Evolutionary conservation across 2,888 invertebrate genomes (phyloP).

Genomic region (Syrphus vitripennis): DNA sequence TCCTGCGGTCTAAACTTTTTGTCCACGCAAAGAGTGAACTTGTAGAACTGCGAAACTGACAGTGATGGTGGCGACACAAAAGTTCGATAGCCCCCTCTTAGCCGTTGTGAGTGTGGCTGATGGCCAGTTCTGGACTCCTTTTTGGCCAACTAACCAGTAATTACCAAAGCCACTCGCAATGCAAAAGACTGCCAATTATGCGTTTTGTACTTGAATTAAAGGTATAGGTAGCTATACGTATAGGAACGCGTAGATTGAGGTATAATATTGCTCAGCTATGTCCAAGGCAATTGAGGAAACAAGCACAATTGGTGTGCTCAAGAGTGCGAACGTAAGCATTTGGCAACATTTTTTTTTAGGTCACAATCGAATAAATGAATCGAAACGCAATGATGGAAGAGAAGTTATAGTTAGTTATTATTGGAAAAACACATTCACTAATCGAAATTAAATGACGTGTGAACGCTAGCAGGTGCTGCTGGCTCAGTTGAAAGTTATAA

Average conservation of each 20-base stretch:
- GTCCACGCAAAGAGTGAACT: conserved; percentile 28
- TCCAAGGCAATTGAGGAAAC: not conserved
- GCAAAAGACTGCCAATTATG: conserved; percentile 67
- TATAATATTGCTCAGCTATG: not conserved
- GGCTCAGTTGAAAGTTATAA: not conserved
- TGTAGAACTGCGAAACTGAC: not conserved
- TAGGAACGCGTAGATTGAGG: conserved; percentile 22
- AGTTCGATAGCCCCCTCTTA: conserved; percentile 56
- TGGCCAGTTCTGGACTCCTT: conserved; percentile 29
- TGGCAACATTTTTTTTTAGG: conserved; percentile 54
- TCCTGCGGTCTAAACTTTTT: conserved; percentile 22
- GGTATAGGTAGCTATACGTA: not conserved
- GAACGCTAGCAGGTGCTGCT: conserved; percentile 78
- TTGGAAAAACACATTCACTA: conserved; percentile 74
- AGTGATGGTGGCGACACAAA: not conserved
- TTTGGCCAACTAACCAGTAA: conserved; percentile 61
- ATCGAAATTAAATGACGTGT: conserved; percentile 81
- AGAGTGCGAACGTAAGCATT: conserved; percentile 64
- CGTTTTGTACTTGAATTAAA: conserved; percentile 52
- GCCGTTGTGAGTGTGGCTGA: not conserved
- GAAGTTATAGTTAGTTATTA: conserved; percentile 20
- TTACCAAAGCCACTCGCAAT: conserved; percentile 64
- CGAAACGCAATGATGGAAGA: not conserved
- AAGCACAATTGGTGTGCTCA: too few species aligned
- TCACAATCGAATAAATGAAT: conserved; percentile 31